A percentile compares a stretch with the other conserved stretches of the same genome.
These are phyloP conservation scores for Saccostrea glomerata DNA, from an alignment of 1,140 invertebrate species.

Conservation along the genomic window DNA sequence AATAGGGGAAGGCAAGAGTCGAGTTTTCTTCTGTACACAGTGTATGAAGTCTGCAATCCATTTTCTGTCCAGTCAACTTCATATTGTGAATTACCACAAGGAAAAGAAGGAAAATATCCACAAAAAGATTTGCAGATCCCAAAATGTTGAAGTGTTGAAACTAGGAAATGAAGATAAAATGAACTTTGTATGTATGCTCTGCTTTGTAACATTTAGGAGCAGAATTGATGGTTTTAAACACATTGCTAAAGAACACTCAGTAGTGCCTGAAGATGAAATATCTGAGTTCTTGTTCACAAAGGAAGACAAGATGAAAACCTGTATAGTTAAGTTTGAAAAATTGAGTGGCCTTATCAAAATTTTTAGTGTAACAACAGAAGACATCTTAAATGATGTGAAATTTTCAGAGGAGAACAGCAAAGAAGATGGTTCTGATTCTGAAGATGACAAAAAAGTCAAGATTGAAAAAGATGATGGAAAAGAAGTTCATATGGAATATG, in stretches of 20 bases:
- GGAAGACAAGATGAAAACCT: conserved; percentile 25
- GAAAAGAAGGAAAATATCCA: conserved; percentile 6
- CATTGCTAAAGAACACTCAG: background rate
- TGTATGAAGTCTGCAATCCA: background rate
- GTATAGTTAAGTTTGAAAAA: background rate
- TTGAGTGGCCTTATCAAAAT: background rate
- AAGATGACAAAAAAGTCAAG: background rate
- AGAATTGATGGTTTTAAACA: conserved; percentile 32
- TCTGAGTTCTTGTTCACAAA: background rate
- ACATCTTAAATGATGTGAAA: conserved; percentile 28
- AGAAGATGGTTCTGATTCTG: background rate
- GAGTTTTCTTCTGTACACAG: background rate
- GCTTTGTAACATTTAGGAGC: conserved; percentile 26
- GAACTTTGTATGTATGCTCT: conserved; percentile 32
- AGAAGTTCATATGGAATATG: background rate
- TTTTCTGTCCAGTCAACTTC: background rate
- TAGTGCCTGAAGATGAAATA: background rate
- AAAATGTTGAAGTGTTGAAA: conserved; percentile 37
- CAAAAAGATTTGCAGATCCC: conserved; percentile 21
- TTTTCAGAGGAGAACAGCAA: background rate
- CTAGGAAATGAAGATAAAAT: conserved; percentile 32
- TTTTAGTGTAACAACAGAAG: background rate
- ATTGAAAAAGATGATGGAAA: conserved; percentile 17
- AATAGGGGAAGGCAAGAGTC: background rate
- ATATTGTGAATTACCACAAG: background rate